phyloP scores from a whole-genome alignment of 30 jellyfish, hydroid and myxozoan genomes.

The Euphysa ruthae region DNA sequence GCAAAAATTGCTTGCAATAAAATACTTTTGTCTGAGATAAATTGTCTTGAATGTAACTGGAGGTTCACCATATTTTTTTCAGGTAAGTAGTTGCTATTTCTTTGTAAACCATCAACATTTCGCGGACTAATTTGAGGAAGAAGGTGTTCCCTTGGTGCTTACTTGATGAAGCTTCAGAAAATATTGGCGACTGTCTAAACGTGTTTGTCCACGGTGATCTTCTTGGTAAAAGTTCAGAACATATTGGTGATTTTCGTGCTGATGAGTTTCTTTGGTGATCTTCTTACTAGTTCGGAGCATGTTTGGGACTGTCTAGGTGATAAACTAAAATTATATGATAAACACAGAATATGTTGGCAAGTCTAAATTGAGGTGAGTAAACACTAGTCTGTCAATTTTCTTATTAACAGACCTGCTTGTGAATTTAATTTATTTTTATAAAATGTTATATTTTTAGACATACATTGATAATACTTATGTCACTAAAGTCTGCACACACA shows the following conservation, averaged over 20 bases:
- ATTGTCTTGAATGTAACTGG: constrained; percentile 8
- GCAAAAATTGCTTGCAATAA: neutral
- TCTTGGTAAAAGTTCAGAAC: neutral
- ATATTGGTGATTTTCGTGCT: neutral
- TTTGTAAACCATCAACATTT: constrained; percentile 4
- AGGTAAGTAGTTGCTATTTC: neutral
- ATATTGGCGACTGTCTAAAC: neutral
- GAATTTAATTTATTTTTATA: too few species aligned
- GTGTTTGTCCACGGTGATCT: neutral
- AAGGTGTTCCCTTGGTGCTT: too few species aligned
- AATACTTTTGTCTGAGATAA: neutral
- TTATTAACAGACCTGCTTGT: too few species aligned
- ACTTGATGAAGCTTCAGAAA: too few species aligned
- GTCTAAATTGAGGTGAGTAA: too few species aligned
- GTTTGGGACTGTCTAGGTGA: neutral
- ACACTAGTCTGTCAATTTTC: too few species aligned
- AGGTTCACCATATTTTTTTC: constrained; percentile 8
- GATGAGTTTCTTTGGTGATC: neutral
- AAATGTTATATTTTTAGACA: too few species aligned
- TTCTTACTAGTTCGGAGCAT: neutral
- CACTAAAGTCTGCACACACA: too few species aligned
- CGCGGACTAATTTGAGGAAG: too few species aligned
- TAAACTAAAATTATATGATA: neutral
- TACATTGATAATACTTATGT: too few species aligned
- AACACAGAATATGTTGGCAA: too few species aligned